phyloP scores from a whole-genome alignment of 37 sponge, comb jelly and placozoan species.

The Lycopodina hypogea region DNA sequence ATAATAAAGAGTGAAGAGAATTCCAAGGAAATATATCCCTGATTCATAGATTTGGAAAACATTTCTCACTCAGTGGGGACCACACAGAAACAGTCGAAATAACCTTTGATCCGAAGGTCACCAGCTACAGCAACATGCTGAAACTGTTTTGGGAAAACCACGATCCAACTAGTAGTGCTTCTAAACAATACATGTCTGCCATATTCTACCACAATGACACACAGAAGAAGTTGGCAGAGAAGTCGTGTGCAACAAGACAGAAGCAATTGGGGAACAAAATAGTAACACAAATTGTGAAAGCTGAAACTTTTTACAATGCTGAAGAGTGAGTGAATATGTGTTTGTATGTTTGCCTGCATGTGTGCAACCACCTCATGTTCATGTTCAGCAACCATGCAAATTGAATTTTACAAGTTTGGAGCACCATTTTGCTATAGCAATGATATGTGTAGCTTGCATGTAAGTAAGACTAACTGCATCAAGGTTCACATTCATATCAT shows the following conservation, averaged over 20 bases:
- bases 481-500: too few relatives aligned
- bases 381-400: too few relatives aligned
- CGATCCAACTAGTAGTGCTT: constrained; percentile 78
- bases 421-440: too few relatives aligned
- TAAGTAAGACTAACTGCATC: too few relatives aligned
- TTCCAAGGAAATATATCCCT: too few relatives aligned
- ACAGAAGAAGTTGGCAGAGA: constrained; percentile 79
- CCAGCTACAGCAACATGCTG: constrained; percentile 67
- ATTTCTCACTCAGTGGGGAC: constrained; percentile 86
- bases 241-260: constrained; percentile 75
- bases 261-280: constrained; percentile 64
- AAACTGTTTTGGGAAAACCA: constrained; percentile 92
- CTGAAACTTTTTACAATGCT: constrained; percentile 86
- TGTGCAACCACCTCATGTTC: too few relatives aligned
- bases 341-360: too few relatives aligned
- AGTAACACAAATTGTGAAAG: constrained; percentile 64
- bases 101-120: constrained; percentile 69
- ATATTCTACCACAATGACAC: constrained; percentile 86
- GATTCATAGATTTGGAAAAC: constrained; percentile 46
- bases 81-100: constrained; percentile 95
- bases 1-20: too few relatives aligned
- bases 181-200: constrained; percentile 96
- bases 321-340: constrained; percentile 72
- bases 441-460: too few relatives aligned
- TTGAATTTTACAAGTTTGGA: too few relatives aligned